A percentile compares a stretch with the other conserved stretches of the same genome.
These are phyloP conservation scores for Andrena chrysosceles DNA, from an alignment of 2,888 invertebrate species.

Conservation along the genomic window DNA sequence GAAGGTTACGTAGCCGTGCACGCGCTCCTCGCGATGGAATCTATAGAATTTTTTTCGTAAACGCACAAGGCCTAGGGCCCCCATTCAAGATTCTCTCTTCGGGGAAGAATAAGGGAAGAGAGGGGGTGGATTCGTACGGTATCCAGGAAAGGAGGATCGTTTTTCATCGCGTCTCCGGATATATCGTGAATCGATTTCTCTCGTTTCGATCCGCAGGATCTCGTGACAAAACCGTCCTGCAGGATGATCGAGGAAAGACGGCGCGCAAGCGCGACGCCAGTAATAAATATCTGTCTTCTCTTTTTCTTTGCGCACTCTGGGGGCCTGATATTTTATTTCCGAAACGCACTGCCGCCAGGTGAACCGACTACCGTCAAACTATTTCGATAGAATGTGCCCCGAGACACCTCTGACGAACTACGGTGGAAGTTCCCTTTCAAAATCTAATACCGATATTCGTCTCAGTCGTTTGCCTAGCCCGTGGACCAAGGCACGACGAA, in stretches of 20 bases:
- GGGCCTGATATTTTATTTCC: not conserved
- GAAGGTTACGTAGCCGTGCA: conserved; percentile 63
- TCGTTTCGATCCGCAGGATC: conserved; percentile 61
- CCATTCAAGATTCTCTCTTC: conserved; percentile 49
- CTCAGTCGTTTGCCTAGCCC: no score
- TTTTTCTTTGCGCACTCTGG: conserved; percentile 2
- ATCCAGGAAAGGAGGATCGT: conserved; percentile 68
- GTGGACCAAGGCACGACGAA: not conserved
- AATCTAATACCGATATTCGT: not conserved
- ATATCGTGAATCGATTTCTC: conserved; percentile 72
- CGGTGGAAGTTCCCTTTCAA: no score
- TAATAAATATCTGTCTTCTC: conserved; percentile 54
- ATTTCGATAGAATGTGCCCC: no score
- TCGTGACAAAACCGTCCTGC: conserved; percentile 42
- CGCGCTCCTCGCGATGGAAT: conserved; percentile 61
- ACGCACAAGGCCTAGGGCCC: conserved; percentile 46
- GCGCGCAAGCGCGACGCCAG: conserved; percentile 42
- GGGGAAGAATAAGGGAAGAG: conserved; percentile 8
- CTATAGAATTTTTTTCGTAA: conserved; percentile 68
- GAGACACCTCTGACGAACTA: no score
- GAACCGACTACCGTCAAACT: not conserved
- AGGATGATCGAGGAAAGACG: conserved; percentile 34
- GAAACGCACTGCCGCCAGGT: not conserved
- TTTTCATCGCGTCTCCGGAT: conserved; percentile 71
- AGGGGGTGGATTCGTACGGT: conserved; percentile 29